Percentiles rank a stretch among this genome's conserved stretches.
These are phyloP conservation scores for Scomberomorus guttatus DNA, from an alignment of 2,797 vertebrate genomes.

Conservation along the genomic window DNA sequence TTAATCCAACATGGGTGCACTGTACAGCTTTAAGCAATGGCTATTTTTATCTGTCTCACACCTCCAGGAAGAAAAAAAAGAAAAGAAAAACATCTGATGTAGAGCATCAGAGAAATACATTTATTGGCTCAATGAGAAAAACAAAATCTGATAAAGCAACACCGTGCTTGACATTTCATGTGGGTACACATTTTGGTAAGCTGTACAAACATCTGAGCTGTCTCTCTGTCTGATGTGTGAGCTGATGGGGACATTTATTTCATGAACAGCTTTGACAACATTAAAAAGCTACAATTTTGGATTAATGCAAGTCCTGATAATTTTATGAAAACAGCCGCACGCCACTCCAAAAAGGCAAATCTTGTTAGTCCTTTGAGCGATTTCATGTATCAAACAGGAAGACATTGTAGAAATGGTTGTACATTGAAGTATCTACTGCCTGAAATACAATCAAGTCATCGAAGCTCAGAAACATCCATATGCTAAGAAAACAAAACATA, in stretches of 20 bases:
- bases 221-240: not conserved
- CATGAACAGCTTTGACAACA: slow-evolving; percentile 24
- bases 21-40: not conserved
- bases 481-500: not conserved
- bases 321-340: slow-evolving; percentile 37
- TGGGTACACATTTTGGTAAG: slow-evolving; percentile 2
- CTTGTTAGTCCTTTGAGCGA: slow-evolving; percentile 16
- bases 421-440: slow-evolving; percentile 31
- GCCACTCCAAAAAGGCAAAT: slow-evolving; percentile 14
- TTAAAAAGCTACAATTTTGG: slow-evolving; percentile 28
- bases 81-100: not conserved
- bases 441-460: slow-evolving; percentile 66
- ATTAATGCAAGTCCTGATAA: slow-evolving; percentile 50
- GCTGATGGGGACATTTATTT: slow-evolving; percentile 16
- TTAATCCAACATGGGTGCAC: not conserved
- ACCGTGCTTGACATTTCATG: slow-evolving; percentile 29
- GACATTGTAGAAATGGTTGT: slow-evolving; percentile 46
- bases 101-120: slow-evolving; percentile 57
- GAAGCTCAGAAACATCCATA: slow-evolving; percentile 25
- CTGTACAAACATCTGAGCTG: slow-evolving; percentile 22
- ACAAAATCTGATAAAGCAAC: slow-evolving; percentile 27
- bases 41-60: not conserved
- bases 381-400: slow-evolving; percentile 58
- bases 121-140: slow-evolving; percentile 73
- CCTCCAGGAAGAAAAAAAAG: not conserved